phyloP scores from a whole-genome alignment of 2,113 vertebrate genomes.

The Chloropsis hardwickii region DNA sequence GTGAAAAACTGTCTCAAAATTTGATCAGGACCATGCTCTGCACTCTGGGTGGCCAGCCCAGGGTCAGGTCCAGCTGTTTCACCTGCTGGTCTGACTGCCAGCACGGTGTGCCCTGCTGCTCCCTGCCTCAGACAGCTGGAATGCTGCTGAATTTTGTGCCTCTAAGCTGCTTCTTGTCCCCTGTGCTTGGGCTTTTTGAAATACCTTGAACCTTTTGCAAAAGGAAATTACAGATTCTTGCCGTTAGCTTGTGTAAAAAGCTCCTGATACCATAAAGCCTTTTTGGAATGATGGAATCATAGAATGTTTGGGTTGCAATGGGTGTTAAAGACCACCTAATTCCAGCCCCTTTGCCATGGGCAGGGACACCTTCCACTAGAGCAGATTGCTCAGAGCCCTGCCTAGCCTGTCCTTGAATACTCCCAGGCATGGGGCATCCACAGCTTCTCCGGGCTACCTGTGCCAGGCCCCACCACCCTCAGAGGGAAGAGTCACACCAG shows the following conservation, averaged over 20 bases:
- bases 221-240: not conserved
- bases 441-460: not conserved
- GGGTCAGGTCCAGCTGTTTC: not conserved
- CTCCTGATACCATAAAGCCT: not conserved
- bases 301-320: not conserved
- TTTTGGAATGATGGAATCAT: not conserved
- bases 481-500: not conserved
- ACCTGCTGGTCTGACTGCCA: not conserved
- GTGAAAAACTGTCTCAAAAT: not conserved
- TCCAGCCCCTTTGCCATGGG: not conserved
- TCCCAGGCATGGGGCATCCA: not conserved
- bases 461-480: not conserved
- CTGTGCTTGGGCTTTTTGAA: not conserved
- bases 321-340: not conserved
- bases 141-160: not conserved
- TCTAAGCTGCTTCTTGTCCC: not conserved
- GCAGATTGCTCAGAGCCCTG: not conserved
- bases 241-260: not conserved
- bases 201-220: not conserved
- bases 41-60: not conserved
- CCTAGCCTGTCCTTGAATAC: not conserved
- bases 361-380: not conserved
- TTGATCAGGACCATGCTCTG: not conserved
- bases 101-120: accelerated
- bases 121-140: not conserved